A percentile compares a stretch with the other conserved stretches of the same genome.
These are phyloP conservation scores for Spodoptera frugiperda DNA, from an alignment of 1,140 invertebrate species.

Conservation along the genomic window DNA sequence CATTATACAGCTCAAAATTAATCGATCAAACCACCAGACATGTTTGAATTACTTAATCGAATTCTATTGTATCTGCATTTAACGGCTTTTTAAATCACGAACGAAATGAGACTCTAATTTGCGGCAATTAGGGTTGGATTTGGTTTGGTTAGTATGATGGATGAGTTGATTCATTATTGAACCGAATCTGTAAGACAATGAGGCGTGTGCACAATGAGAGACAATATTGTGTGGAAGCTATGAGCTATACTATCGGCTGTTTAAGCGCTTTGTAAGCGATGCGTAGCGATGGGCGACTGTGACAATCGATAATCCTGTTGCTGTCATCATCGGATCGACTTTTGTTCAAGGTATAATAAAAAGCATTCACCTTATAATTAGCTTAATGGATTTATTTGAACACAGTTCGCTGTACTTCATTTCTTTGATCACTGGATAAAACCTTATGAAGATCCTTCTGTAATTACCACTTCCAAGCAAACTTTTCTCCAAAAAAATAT, in stretches of 20 bases:
- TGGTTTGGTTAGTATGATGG: neutral
- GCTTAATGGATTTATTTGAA: neutral
- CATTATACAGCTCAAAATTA: conserved; percentile 30
- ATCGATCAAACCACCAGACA: conserved; percentile 10
- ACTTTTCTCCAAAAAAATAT: neutral
- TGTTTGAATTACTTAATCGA: conserved; percentile 42
- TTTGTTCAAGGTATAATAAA: neutral
- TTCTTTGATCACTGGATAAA: too few relatives aligned
- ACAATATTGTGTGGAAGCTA: conserved; percentile 35
- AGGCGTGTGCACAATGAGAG: conserved; percentile 41
- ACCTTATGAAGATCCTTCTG: neutral
- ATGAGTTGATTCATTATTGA: conserved; percentile 39
- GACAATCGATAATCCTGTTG: conserved; percentile 31
- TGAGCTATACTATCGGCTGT: conserved; percentile 32
- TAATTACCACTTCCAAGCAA: neutral
- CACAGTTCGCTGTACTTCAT: too few relatives aligned
- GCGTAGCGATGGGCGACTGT: neutral
- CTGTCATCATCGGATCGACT: conserved; percentile 32
- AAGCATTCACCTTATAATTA: conserved; percentile 3
- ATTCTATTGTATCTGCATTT: conserved; percentile 43
- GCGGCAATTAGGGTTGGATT: neutral
- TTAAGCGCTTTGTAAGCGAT: conserved; percentile 47
- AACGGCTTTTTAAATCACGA: conserved; percentile 34
- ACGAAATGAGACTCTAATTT: conserved; percentile 12
- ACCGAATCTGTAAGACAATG: conserved; percentile 34